phyloP scores from a whole-genome alignment of 2,113 vertebrate species.

The Paralichthys olivaceus region DNA sequence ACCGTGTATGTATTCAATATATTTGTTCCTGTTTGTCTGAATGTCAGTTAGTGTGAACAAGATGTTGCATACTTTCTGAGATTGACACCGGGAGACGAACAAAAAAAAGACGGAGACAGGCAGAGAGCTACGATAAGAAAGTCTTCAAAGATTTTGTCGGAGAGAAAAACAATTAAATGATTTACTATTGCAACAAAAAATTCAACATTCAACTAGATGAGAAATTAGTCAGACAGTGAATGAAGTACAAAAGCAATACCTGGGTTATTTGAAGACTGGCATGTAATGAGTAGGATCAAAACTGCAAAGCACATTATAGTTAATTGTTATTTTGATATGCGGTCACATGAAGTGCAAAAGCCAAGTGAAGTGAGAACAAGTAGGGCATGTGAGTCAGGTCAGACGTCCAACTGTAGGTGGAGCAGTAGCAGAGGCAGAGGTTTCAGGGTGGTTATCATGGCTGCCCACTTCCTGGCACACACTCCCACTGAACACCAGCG shows the following conservation, averaged over 20 bases:
- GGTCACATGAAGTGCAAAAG: slow-evolving; percentile 12
- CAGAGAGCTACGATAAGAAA: slow-evolving; percentile 14
- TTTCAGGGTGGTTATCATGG: slow-evolving; percentile 42
- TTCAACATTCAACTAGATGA: background rate
- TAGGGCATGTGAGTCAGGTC: slow-evolving; percentile 27
- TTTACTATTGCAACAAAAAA: slow-evolving; percentile 14
- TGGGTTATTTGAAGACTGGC: background rate
- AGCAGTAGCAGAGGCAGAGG: slow-evolving; percentile 27
- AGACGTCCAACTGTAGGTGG: slow-evolving; percentile 25
- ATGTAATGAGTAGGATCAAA: background rate
- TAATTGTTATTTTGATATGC: slow-evolving; percentile 17
- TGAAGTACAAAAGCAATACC: background rate
- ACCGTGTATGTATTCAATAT: slow-evolving; percentile 36
- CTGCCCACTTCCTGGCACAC: slow-evolving; percentile 51
- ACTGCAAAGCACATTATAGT: slow-evolving; percentile 7
- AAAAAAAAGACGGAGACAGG: background rate
- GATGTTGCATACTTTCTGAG: slow-evolving; percentile 55
- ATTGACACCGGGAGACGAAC: slow-evolving; percentile 1
- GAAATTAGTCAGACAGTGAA: slow-evolving; percentile 4
- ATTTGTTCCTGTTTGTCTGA: slow-evolving; percentile 62
- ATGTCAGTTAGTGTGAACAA: slow-evolving; percentile 61
- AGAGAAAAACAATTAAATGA: slow-evolving; percentile 5
- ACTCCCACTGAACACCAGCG: slow-evolving; percentile 51
- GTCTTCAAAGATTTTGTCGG: background rate
- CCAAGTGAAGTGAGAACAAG: background rate